A percentile compares a stretch with the other conserved stretches of the same genome.
Conservation (phyloP, 2,888 invertebrate species). For the Drosophila niveifrons region DNA sequence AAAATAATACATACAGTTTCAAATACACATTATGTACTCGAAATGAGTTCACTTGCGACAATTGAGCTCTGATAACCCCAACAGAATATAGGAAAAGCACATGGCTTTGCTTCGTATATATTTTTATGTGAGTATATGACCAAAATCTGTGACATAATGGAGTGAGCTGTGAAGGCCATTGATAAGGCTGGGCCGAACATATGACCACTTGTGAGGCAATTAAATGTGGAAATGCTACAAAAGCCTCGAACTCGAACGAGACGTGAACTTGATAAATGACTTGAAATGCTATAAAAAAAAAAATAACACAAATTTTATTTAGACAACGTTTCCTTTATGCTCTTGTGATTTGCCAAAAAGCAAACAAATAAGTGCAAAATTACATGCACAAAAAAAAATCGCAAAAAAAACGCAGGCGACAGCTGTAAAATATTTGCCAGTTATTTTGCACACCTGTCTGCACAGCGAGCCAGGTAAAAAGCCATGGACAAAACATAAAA, state of each 20-base stretch:
- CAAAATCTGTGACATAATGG: conserved; percentile 24
- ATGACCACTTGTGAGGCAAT: conserved; percentile 15
- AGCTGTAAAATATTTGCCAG: conserved; percentile 73
- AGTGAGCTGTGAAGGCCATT: neutral
- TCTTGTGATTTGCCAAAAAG: conserved; percentile 36
- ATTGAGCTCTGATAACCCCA: conserved; percentile 16
- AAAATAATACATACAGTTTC: neutral
- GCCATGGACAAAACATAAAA: conserved; percentile 57
- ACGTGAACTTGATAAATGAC: conserved; percentile 26
- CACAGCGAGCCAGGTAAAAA: conserved; percentile 36
- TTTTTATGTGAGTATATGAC: neutral
- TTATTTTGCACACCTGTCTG: conserved; percentile 81
- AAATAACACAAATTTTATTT: neutral
- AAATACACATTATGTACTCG: neutral
- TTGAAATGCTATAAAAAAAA: neutral
- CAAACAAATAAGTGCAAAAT: conserved; percentile 52
- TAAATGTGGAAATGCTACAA: conserved; percentile 7
- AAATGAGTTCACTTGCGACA: conserved; percentile 1
- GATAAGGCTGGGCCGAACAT: conserved; percentile 25
- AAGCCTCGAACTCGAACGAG: conserved; percentile 3
- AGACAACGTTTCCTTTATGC: neutral
- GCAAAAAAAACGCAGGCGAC: conserved; percentile 22
- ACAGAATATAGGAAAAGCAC: conserved; percentile 14
- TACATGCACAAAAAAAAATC: conserved; percentile 43
- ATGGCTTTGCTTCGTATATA: conserved; percentile 2